These are phyloP conservation scores for Ametastegia equiseti DNA, from an alignment of 2,888 invertebrate genomes.

Conservation along the genomic window DNA sequence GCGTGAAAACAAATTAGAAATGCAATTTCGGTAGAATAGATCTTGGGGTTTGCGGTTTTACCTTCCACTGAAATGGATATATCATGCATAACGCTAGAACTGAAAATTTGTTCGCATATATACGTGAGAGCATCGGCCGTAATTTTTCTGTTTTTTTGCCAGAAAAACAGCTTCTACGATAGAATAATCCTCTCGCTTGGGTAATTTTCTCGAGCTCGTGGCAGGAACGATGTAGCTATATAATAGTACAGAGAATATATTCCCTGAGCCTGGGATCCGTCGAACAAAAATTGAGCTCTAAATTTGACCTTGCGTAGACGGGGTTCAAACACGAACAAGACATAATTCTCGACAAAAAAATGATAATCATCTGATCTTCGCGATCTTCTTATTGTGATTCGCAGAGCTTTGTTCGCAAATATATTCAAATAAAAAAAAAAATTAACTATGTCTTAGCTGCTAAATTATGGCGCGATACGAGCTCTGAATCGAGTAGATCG, in stretches of 20 bases:
- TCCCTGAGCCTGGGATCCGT: neutral
- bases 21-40: neutral
- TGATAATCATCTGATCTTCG: too few species aligned
- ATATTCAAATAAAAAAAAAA: too few species aligned
- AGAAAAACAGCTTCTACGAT: neutral
- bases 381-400: too few species aligned
- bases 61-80: neutral
- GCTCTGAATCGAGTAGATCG: neutral
- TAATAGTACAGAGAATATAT: neutral
- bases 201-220: neutral
- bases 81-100: neutral
- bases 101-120: neutral
- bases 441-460: neutral
- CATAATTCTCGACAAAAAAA: too few species aligned
- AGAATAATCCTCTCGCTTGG: neutral
- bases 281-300: neutral
- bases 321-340: too few species aligned
- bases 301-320: too few species aligned
- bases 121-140: neutral
- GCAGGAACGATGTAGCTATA: neutral
- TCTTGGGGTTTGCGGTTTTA: neutral
- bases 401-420: too few species aligned
- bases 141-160: neutral
- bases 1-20: neutral
- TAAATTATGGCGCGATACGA: conserved; percentile 1